These are phyloP conservation scores for Holothuria scabra DNA, from an alignment of 53 echinoderm and acorn worm species.

Conservation along the genomic window DNA sequence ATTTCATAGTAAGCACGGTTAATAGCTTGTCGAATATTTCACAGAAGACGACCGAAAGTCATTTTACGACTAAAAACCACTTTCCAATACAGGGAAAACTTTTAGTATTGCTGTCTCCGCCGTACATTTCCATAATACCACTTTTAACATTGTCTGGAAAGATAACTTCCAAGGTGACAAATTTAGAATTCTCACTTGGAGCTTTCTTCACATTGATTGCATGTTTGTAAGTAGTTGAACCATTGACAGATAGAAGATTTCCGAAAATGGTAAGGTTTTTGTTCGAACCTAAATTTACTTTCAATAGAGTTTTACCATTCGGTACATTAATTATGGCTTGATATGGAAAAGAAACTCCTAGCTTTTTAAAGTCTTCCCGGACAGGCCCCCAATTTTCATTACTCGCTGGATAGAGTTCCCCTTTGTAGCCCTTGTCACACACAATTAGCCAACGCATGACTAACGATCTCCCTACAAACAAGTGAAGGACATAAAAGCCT, in stretches of 20 bases:
- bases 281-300: background rate
- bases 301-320: background rate
- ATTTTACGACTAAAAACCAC: conserved; percentile 5
- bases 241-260: conserved; percentile 13
- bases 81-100: conserved; percentile 17
- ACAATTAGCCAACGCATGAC: conserved; percentile 33
- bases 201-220: conserved; percentile 9
- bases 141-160: conserved; percentile 10
- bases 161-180: background rate
- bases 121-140: conserved; percentile 5
- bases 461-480: background rate
- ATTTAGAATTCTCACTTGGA: background rate
- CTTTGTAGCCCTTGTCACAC: background rate
- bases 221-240: conserved; percentile 5
- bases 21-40: too few relatives aligned
- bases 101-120: background rate
- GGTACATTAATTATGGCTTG: background rate
- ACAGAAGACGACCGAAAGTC: background rate
- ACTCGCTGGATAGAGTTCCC: conserved; percentile 7
- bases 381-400: conserved; percentile 15
- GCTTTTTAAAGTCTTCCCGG: conserved; percentile 10
- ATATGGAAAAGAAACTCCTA: background rate
- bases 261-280: conserved; percentile 6
- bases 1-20: too few relatives aligned
- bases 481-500: conserved; percentile 15